Evolutionary conservation across 2,113 vertebrate species (phyloP), one percentile per base, ranked within the genome.

Genomic region (Orcinus orca): DNA sequence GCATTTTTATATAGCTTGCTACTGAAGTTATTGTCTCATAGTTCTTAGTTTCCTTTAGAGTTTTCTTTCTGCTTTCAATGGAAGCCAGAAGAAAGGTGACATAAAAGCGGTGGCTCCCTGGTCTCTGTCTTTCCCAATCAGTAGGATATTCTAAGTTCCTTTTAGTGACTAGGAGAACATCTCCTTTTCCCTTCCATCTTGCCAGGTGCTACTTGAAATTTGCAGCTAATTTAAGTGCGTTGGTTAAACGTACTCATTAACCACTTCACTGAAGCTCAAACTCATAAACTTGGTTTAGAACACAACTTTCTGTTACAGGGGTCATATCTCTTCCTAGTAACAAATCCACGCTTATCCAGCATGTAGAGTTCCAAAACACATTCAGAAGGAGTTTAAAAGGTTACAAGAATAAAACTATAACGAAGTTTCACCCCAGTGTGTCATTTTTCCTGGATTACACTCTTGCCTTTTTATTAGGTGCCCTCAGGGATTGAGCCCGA

Each of bases 341-440:
- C 82, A 96, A 96, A 91, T 93, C 20, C 73, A 94, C 25, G 60
- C 31, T 94, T 95, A 94, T 62, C 82, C 41, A 95, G 60, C 77
- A 55, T 44, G 33, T 55, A 6, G 20, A 50, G 50, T 95, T 94
- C 65, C 23, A 71, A 90, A 81, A 76, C 44, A 90, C 31, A 68
- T 68, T 73, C 38, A 71, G 47, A 41, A 53, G 33, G 29, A 92
- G 67, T 83, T 96, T 47, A 62, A 80, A 95, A 65, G 41, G 4
- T 74, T 80, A 2, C 92, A 70, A 18, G 26, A 92, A 80, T 31
- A 74, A 62, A 96, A 67, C 2, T 65, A 38, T 84, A 92, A 88
- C 62, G 29, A 38, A 9, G 1, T 89, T 89, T 93, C 23, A 50
- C 15, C 10, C 5, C 23, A 68, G 11, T 36, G n/a, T 62, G 4